Evolutionary conservation across 2,113 vertebrate species (phyloP), one percentile per base, ranked within the genome.

Genomic region (Protomyctophum bolini): DNA sequence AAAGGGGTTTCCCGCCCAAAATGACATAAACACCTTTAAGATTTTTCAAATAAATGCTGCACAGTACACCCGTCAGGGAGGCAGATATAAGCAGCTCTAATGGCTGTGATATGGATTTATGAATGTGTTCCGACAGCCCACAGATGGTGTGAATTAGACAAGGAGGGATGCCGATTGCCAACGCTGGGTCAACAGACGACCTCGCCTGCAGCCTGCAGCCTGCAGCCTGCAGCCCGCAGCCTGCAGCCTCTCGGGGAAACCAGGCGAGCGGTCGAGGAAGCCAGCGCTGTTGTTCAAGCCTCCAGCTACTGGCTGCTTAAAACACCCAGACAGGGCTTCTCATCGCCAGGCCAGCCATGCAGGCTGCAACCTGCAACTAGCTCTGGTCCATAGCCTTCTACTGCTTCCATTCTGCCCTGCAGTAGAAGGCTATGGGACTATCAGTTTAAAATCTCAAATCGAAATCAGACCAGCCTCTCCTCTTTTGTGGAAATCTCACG

Each of bases 91-190:
- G 77, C 54, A 59, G 49, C 75, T 72, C 29, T 51, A 51, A 82
- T 69, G 57, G 77, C 86, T 85, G 77, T 82, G 72, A 81, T 86
- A 88, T 87, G 71, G 87, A 87, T 87, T 87, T 83, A 89, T 86
- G 15, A 58, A 55, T 9, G 77, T 81, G 86, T 59, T 75, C 74
- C 84, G 91, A 89, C 88, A 82, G 61, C 80, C 73, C 73, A 72
- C 88, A 91, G 89, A 87, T 89, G 86, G 86, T 83, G 85, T 84
- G 85, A 89, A 89, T 86, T 90, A 88, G 87, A 83, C 59, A 75
- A 75, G 75, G 78, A 79, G 69, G 67, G 79, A 72, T 80, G 83
- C 85, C 87, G 89, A 78, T 72, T 80, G 83, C 85, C 87, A 90
- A 78, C 73, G n/a, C 11, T 51, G 80, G 85, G 86, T 89, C 87